Evolutionary conservation across 2,797 vertebrate species (phyloP), one percentile per base, ranked within the genome.

Genomic region (Ciconia nigra): DNA sequence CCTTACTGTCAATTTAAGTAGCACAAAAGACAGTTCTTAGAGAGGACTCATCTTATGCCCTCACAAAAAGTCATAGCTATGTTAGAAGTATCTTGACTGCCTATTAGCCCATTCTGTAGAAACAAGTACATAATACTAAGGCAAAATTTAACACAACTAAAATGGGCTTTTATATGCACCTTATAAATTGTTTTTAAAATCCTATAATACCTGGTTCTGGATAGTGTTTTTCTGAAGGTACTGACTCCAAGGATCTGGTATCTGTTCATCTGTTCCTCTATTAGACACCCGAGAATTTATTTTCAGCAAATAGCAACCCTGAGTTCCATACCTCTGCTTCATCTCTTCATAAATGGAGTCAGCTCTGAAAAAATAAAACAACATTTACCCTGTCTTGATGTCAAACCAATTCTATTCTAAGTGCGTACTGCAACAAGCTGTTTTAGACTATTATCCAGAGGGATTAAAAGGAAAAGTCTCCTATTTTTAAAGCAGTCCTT

Each of bases 191-290:
- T 9, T 96, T 92, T 93, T 89, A 71, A 86, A 65, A 78, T 89
- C 90, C 4, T 52, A 0, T 7, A 73, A 77, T 96, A 99, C 99
- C 98, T 99, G 99, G 93, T 96, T 98, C 84, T 99, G 98, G 59
- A 99, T 97, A 96, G 95, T 98, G 96, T 96, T 99, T 97, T 99
- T 99, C 96, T 99, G 99, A 89, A 99, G 98, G 94, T 99, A 99
- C 47, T 99, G 99, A 98, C 99, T 99, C 99, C 99, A 99, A 83
- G 99, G 99, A 98, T 99, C 99, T 54, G 99, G 99, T 91, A 99
- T 99, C 97, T 99, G 99, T 92, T 99, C 99, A 21, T 99, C 99
- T 22, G 98, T 97, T 89, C 98, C 98, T 94, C 98, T 98, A 41
- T 98, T 98, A 76, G 98, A 97, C 15, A 98, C 98, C 25, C 99